phyloP scores from a whole-genome alignment of 2,888 invertebrate genomes.

The Oscheius sp. region DNA sequence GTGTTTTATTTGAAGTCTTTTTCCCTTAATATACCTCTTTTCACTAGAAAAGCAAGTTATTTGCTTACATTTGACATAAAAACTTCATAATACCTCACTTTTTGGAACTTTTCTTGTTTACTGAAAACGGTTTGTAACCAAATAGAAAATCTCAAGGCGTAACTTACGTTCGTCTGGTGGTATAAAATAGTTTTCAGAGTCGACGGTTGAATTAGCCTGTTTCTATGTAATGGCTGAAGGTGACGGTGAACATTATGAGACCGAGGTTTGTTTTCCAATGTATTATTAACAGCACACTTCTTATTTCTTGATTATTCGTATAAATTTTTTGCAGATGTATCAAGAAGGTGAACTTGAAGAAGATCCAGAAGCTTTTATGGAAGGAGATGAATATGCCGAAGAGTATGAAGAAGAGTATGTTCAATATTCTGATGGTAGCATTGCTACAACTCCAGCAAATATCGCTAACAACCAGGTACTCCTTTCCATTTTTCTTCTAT shows the following conservation, averaged over 20 bases:
- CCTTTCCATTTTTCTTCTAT: background rate
- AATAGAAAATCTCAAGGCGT: too few species aligned
- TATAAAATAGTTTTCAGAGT: too few species aligned
- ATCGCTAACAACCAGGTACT: background rate
- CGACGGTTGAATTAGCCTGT: too few species aligned
- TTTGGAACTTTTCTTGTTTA: background rate
- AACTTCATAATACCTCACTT: slow-evolving; percentile 55
- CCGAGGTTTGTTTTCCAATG: too few species aligned
- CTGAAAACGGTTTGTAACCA: too few species aligned
- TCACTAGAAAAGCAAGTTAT: too few species aligned
- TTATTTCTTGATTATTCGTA: too few species aligned
- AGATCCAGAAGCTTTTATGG: slow-evolving; percentile 13
- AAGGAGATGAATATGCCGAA: slow-evolving; percentile 32
- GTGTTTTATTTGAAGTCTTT: background rate
- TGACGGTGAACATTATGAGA: background rate
- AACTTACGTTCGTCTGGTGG: too few species aligned
- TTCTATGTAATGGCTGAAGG: slow-evolving; percentile 44
- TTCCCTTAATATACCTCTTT: background rate
- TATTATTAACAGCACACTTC: too few species aligned
- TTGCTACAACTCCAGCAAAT: background rate
- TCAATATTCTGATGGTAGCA: slow-evolving; percentile 20
- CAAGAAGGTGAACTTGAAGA: slow-evolving; percentile 1
- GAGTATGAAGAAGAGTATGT: slow-evolving; percentile 37
- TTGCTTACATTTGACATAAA: too few species aligned
- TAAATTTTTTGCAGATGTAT: slow-evolving; percentile 24